phyloP scores from a whole-genome alignment of 2,888 invertebrate species.

The Timema podura region DNA sequence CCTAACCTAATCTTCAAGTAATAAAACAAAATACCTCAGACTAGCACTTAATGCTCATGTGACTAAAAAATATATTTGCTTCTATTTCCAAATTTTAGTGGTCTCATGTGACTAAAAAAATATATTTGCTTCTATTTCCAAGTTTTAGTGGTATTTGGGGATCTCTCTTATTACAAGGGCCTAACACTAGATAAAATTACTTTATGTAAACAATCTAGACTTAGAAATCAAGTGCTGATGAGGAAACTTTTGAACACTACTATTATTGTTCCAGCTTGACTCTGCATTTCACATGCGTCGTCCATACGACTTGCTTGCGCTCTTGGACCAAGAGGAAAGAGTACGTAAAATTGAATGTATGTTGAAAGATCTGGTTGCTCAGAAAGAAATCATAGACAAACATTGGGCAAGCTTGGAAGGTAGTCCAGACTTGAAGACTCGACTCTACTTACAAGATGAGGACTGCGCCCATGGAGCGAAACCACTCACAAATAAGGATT shows the following conservation, averaged over 20 bases:
- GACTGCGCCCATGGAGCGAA: slow-evolving; percentile 63
- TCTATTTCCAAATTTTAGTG: no score
- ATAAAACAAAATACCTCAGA: no score
- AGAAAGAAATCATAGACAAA: slow-evolving; percentile 60
- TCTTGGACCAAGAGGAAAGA: slow-evolving; percentile 71
- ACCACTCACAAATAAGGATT: slow-evolving; percentile 61
- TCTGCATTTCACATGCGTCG: slow-evolving; percentile 68
- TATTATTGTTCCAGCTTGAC: slow-evolving; percentile 54
- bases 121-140: no score
- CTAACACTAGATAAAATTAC: no score
- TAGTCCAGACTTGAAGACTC: slow-evolving; percentile 57
- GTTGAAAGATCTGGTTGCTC: slow-evolving; percentile 58
- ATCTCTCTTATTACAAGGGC: no score
- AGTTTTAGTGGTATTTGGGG: no score
- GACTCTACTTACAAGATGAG: slow-evolving; percentile 56
- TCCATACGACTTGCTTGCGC: slow-evolving; percentile 68
- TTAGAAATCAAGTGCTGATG: no score
- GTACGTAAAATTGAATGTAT: slow-evolving; percentile 57
- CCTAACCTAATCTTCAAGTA: no score
- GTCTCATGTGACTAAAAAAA: no score
- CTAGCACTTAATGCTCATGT: no score
- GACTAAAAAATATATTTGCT: no score
- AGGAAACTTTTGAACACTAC: slow-evolving; percentile 8
- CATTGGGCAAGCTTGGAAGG: slow-evolving; percentile 55
- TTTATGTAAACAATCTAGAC: no score